A percentile compares a stretch with the other conserved stretches of the same genome.
Evolutionary conservation across 2,113 vertebrate species (phyloP).

Genomic region (Corythaeola cristata): DNA sequence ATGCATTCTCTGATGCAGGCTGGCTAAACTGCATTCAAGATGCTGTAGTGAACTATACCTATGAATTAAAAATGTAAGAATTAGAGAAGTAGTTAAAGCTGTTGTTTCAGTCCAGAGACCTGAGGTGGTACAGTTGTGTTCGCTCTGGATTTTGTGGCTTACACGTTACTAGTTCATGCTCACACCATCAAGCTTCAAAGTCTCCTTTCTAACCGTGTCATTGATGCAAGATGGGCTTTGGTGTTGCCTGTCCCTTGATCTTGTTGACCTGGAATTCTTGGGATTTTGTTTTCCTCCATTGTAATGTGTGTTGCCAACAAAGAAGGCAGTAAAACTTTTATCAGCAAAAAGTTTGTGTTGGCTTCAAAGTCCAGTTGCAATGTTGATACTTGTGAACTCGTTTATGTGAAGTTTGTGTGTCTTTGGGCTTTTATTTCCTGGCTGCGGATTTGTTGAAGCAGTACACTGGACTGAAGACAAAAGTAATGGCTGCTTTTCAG

Average conservation of each 20-base stretch:
- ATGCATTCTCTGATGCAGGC: background rate
- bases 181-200: background rate
- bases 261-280: background rate
- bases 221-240: background rate
- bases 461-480: background rate
- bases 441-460: background rate
- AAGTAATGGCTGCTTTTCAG: slow-evolving; percentile 18
- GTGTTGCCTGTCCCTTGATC: background rate
- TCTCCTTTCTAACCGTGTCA: background rate
- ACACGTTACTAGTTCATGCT: background rate
- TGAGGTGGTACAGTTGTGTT: background rate
- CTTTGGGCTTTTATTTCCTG: background rate
- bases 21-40: background rate
- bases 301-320: background rate
- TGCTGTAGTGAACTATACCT: background rate
- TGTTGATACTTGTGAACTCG: background rate
- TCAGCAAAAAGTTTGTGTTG: background rate
- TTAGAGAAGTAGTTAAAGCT: background rate
- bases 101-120: slow-evolving; percentile 18
- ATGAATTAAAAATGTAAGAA: background rate
- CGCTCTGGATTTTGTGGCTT: background rate
- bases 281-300: background rate
- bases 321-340: background rate
- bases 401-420: background rate
- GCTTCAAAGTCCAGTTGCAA: background rate